A percentile compares a stretch with the other conserved stretches of the same genome.
These are phyloP conservation scores for Amphimedon queenslandica DNA, from an alignment of 37 sponge, comb jelly and placozoan genomes.

Conservation along the genomic window DNA sequence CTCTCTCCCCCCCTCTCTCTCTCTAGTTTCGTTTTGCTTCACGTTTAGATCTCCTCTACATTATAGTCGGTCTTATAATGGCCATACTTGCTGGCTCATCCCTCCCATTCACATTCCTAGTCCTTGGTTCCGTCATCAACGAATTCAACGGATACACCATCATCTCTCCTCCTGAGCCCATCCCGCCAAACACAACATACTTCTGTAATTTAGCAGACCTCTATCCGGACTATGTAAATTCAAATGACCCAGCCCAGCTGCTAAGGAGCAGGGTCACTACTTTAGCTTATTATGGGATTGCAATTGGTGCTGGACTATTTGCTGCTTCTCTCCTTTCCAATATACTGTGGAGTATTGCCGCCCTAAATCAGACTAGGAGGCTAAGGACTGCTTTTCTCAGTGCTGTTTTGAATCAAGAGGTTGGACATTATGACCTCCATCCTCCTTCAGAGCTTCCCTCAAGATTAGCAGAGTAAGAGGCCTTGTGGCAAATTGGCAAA, in stretches of 20 bases:
- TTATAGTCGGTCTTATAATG: slow-evolving; percentile 44
- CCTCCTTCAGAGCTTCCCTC: neutral
- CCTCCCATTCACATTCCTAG: slow-evolving; percentile 48
- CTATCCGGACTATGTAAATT: neutral
- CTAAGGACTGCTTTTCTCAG: neutral
- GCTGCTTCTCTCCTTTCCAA: neutral
- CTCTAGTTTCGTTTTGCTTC: slow-evolving; percentile 76
- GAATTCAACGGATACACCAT: slow-evolving; percentile 28
- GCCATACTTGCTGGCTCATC: slow-evolving; percentile 62
- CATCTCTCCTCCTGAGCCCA: neutral
- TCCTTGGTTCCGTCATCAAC: slow-evolving; percentile 69
- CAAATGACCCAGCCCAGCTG: neutral
- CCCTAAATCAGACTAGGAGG: neutral
- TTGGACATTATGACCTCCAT: neutral
- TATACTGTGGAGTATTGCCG: neutral
- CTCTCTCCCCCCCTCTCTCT: too few relatives aligned
- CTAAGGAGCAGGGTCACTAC: neutral
- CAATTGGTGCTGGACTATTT: neutral
- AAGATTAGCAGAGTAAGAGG: neutral
- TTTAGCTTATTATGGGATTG: neutral
- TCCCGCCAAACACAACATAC: neutral
- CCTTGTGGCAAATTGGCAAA: too few relatives aligned
- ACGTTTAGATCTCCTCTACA: slow-evolving; percentile 47
- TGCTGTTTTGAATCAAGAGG: neutral
- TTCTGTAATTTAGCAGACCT: too few relatives aligned